Evolutionary conservation across 2,888 invertebrate genomes (phyloP).

Genomic region (Drosophila nigritarsus): DNA sequence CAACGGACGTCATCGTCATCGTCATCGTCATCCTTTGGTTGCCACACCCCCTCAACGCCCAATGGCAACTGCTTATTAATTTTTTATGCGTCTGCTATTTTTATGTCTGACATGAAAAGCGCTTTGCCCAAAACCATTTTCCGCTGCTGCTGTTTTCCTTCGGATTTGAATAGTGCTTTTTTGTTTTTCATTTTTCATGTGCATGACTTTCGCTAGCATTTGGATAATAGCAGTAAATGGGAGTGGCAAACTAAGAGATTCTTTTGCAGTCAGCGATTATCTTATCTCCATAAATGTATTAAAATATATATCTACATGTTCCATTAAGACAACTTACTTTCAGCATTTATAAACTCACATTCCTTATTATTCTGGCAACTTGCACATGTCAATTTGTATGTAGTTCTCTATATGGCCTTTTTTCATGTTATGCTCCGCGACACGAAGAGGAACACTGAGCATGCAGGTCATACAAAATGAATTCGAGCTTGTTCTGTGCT

Average conservation of each 20-base stretch:
- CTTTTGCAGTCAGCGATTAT: conserved; percentile 21
- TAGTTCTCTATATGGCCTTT: not conserved
- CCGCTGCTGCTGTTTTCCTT: conserved; percentile 24
- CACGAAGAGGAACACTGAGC: conserved; percentile 6
- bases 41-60: conserved; percentile 6
- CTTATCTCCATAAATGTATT: not conserved
- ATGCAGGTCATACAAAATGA: not conserved
- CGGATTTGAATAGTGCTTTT: conserved; percentile 51
- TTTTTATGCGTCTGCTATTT: conserved; percentile 79
- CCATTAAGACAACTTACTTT: not conserved
- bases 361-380: not conserved
- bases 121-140: conserved; percentile 60
- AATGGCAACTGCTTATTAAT: conserved; percentile 65
- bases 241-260: not conserved
- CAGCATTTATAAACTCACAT: not conserved
- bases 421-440: not conserved
- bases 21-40: conserved; percentile 4
- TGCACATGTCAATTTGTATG: not conserved
- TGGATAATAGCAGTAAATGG: conserved; percentile 11
- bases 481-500: not conserved
- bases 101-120: conserved; percentile 73
- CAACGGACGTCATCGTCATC: conserved; percentile 32
- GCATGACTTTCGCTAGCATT: conserved; percentile 24
- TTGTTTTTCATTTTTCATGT: conserved; percentile 19
- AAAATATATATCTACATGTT: not conserved